These are phyloP conservation scores for Cerastis leucographa DNA, from an alignment of 2,888 invertebrate genomes.

Conservation along the genomic window DNA sequence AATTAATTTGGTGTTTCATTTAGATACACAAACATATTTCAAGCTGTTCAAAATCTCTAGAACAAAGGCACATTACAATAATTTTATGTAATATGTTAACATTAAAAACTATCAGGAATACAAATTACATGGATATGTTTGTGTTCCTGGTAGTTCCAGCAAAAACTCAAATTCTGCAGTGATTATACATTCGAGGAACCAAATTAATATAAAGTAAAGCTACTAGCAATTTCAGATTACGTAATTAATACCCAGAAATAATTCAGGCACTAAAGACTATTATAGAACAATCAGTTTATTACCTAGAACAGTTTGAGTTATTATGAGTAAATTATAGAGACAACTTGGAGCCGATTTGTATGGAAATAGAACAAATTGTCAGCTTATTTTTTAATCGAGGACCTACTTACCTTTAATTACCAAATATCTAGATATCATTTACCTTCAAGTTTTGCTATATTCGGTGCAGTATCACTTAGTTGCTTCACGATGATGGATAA, in stretches of 20 bases:
- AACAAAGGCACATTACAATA: not conserved
- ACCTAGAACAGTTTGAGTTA: slow-evolving; percentile 11
- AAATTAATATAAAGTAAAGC: not conserved
- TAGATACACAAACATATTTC: not conserved
- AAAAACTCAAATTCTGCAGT: not conserved
- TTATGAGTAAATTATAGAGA: slow-evolving; percentile 14
- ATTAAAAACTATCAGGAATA: not conserved
- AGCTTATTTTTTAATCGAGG: not conserved
- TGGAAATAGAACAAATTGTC: not conserved
- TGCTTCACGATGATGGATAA: not conserved
- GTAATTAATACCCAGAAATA: not conserved
- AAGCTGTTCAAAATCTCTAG: not conserved
- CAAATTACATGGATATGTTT: too few species aligned
- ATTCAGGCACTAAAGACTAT: not conserved
- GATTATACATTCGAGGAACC: not conserved
- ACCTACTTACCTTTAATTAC: not conserved
- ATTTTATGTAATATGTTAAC: not conserved
- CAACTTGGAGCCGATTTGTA: not conserved
- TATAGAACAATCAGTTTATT: slow-evolving; percentile 12
- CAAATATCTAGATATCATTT: not conserved
- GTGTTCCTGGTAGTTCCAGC: too few species aligned
- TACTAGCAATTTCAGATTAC: not conserved
- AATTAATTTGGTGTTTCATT: slow-evolving; percentile 52
- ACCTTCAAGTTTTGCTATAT: not conserved
- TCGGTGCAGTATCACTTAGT: not conserved